Evolutionary conservation across 2,113 vertebrate species (phyloP).

Genomic region (Prietella phreatophila): DNA sequence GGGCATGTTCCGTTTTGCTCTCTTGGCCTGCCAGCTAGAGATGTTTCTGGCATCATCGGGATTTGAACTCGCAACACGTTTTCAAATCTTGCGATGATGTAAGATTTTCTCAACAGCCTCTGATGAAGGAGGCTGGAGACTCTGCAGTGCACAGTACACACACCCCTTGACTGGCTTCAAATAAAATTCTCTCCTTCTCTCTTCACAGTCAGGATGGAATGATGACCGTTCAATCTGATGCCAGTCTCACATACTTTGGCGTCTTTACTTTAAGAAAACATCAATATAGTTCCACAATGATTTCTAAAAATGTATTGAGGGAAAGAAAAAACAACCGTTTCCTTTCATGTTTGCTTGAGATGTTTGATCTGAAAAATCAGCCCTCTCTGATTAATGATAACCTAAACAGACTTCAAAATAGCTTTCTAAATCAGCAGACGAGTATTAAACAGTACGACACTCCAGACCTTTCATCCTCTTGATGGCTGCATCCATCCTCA

Average conservation of each 20-base stretch:
- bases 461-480: conserved; percentile 86
- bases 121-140: not conserved
- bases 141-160: not conserved
- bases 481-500: conserved; percentile 86
- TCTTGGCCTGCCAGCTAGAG: not conserved
- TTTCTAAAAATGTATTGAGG: not conserved
- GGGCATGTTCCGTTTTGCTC: not conserved
- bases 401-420: not conserved
- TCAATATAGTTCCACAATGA: not conserved
- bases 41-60: not conserved
- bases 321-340: not conserved
- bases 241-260: not conserved
- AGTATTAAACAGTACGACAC: not conserved
- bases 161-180: not conserved
- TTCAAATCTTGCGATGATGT: not conserved
- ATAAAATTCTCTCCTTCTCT: not conserved
- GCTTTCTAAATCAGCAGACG: not conserved
- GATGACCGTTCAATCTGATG: not conserved
- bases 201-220: not conserved
- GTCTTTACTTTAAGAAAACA: not conserved
- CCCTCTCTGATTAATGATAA: not conserved
- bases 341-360: not conserved
- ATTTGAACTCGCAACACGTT: not conserved
- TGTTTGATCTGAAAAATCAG: too few relatives aligned
- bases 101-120: not conserved